These are phyloP conservation scores for Hypanus sabinus DNA, from an alignment of 2,113 vertebrate genomes.

Conservation along the genomic window DNA sequence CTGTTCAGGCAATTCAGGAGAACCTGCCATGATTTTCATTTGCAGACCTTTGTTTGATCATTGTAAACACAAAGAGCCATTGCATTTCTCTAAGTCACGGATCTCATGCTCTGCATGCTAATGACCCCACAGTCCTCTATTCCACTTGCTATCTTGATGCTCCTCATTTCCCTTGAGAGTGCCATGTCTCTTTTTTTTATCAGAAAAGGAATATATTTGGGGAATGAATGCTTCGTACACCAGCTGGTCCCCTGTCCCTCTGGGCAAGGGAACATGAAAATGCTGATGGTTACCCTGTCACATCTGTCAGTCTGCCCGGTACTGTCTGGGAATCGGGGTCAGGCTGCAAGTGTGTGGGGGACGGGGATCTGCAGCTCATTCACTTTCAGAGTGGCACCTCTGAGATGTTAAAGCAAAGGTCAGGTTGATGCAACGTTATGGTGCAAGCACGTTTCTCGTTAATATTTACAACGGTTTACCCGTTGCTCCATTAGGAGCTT, in stretches of 20 bases:
- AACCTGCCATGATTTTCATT: background rate
- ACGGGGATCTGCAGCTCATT: background rate
- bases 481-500: background rate
- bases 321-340: slow-evolving; percentile 12
- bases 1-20: background rate
- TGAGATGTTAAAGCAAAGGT: background rate
- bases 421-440: background rate
- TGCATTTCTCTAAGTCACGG: background rate
- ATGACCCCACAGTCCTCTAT: background rate
- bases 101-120: background rate
- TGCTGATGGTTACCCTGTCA: background rate
- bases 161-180: background rate
- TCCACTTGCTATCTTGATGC: background rate
- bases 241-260: slow-evolving; percentile 14
- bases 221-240: slow-evolving; percentile 18
- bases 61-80: background rate
- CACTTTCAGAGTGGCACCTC: background rate
- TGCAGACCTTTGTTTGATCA: background rate
- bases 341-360: background rate
- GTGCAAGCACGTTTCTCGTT: background rate
- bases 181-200: background rate
- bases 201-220: background rate
- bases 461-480: too few relatives aligned
- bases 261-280: slow-evolving; percentile 1
- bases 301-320: background rate